These are phyloP conservation scores for Narcine bancroftii DNA, from an alignment of 2,113 vertebrate genomes.

Conservation along the genomic window DNA sequence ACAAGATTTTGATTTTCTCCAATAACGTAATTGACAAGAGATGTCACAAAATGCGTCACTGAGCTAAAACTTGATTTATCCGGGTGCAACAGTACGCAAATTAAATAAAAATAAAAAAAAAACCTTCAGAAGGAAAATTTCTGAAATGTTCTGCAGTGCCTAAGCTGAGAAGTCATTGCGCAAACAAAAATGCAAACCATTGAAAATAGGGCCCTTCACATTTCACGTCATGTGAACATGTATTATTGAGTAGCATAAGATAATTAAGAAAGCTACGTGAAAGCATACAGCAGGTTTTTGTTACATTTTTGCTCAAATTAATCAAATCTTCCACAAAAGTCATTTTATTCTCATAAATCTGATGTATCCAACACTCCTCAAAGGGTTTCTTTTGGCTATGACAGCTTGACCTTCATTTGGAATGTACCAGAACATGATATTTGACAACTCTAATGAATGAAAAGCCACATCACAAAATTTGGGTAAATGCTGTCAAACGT, in stretches of 20 bases:
- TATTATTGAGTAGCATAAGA: background rate
- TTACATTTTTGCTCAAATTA: conserved; percentile 9
- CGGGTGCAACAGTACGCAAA: background rate
- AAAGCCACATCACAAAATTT: background rate
- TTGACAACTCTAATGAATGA: background rate
- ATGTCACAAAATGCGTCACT: background rate
- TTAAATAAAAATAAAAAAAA: conserved; percentile 1
- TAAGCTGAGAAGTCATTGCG: conserved; percentile 23
- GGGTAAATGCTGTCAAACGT: background rate
- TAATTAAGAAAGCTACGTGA: conserved; percentile 6
- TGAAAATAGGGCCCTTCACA: conserved; percentile 34
- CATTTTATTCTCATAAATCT: background rate
- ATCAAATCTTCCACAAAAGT: background rate
- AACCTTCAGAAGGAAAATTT: conserved; percentile 15
- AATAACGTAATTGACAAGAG: conserved; percentile 17
- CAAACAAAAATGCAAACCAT: conserved; percentile 16
- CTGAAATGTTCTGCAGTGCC: background rate
- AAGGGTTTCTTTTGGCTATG: conserved; percentile 1
- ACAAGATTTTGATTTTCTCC: conserved; percentile 8
- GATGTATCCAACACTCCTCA: conserved; percentile 8
- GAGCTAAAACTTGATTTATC: background rate
- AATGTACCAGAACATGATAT: background rate
- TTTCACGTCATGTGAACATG: background rate
- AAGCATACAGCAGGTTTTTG: conserved; percentile 27
- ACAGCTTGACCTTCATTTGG: background rate